Evolutionary conservation across 2,113 vertebrate species (phyloP), one percentile per base, ranked within the genome.

Genomic region (Calyptomena viridis): DNA sequence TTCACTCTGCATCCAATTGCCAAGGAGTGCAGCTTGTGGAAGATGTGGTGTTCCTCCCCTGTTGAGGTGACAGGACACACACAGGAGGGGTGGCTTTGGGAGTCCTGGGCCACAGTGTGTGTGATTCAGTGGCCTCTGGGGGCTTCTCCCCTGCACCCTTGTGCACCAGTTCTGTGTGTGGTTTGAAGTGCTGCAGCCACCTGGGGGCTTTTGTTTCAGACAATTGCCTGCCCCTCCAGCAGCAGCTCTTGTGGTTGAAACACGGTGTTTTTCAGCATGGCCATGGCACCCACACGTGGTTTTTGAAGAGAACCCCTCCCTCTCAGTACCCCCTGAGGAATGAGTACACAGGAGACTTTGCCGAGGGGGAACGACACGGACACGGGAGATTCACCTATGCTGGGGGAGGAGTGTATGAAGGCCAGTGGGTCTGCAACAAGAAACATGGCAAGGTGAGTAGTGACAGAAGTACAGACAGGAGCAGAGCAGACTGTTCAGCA

Each of bases 371-470:
- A 31, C 98, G 98, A 20, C 98, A 99, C 0, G 99, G 99, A 9
- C 58, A 2, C 1, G 99, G 99, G 15, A 97, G 69, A 14, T 99
- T 99, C 88, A 82, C 95, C 77, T 99, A 99, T 4, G 98, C 99
- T 27, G 97, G 95, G 11, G 99, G 99, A 60, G 98, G 98, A 0
- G 27, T 96, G 33, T 99, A 99, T 5, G 88, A 96, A 20, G 99
- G 99, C 35, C 96, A 98, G 13, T 99, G 99, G 99, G 97, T 94
- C 52, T 84, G 84, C 74, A 98, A 99, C 63, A 98, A 97, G 84
- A 99, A 99, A 58, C 98, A 99, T 1, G 99, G 98, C 58, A 93
- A 93, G 98, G 99, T 99, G 59, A 95, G 97, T 91, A 19, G 5
- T 59, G 58, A 16, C 35, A 52, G 37, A 58, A 24, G 23, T 44